Conservation (phyloP, 1,140 invertebrate species). For the Bombus polaris region DNA sequence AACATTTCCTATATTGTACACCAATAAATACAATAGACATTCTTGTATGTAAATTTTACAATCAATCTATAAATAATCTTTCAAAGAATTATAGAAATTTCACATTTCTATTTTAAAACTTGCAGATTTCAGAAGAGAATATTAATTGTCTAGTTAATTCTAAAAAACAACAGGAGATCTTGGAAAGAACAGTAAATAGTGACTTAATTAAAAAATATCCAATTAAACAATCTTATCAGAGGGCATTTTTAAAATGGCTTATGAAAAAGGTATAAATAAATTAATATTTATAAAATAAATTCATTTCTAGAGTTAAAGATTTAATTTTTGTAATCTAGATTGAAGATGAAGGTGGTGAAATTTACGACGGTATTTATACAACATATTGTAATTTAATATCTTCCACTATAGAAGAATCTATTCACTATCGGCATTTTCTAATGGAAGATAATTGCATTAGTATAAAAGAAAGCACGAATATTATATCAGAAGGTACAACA, state of each 20-base stretch:
- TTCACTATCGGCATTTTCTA: slow-evolving; percentile 82
- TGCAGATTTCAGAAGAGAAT: slow-evolving; percentile 5
- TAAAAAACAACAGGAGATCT: slow-evolving; percentile 75
- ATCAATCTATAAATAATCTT: background rate
- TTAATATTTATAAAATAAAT: slow-evolving; percentile 6
- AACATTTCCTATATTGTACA: slow-evolving; percentile 78
- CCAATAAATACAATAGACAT: slow-evolving; percentile 75
- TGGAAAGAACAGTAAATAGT: slow-evolving; percentile 79
- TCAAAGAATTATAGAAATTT: background rate
- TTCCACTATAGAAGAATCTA: slow-evolving; percentile 55
- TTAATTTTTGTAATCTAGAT: slow-evolving; percentile 66
- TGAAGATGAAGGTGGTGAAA: slow-evolving; percentile 75
- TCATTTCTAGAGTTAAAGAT: background rate
- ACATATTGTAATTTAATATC: slow-evolving; percentile 78
- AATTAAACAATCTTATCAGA: slow-evolving; percentile 81
- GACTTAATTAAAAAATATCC: slow-evolving; percentile 78
- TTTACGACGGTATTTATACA: slow-evolving; percentile 80
- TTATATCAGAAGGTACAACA: slow-evolving; percentile 85
- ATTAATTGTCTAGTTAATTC: slow-evolving; percentile 52
- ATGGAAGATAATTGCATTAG: slow-evolving; percentile 75
- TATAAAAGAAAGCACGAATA: slow-evolving; percentile 82
- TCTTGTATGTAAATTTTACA: slow-evolving; percentile 69
- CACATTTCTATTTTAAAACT: background rate
- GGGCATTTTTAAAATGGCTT: slow-evolving; percentile 81
- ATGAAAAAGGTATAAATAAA: slow-evolving; percentile 73